Percentiles rank a stretch among this genome's conserved stretches.
phyloP scores from a whole-genome alignment of 1,140 invertebrate species.

The Aricia agestis region DNA sequence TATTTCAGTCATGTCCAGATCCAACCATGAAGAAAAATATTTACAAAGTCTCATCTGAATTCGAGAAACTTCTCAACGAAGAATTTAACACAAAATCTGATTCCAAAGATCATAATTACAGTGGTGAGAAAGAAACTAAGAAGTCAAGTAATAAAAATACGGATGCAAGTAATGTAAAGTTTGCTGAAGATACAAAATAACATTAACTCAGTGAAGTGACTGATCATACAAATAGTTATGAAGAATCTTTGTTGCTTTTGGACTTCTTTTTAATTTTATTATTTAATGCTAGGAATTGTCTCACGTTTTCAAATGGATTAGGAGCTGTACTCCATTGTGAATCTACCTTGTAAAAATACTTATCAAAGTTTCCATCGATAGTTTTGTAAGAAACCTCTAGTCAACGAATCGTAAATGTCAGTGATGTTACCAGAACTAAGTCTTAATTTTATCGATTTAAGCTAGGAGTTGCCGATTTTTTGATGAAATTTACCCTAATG shows the following conservation, averaged over 20 bases:
- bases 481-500: constrained; percentile 40
- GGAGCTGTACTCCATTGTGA: constrained; percentile 8
- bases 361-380: constrained; percentile 33
- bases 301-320: background rate
- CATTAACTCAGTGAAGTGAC: background rate
- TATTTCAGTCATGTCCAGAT: constrained; percentile 64
- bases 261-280: constrained; percentile 42
- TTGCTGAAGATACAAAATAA: constrained; percentile 40
- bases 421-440: constrained; percentile 66
- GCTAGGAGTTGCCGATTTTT: constrained; percentile 67
- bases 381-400: constrained; percentile 53
- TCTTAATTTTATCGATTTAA: constrained; percentile 55
- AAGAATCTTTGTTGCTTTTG: constrained; percentile 26
- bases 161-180: constrained; percentile 36
- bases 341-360: constrained; percentile 35
- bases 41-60: constrained; percentile 61
- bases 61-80: constrained; percentile 63
- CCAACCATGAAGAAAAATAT: constrained; percentile 60
- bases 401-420: constrained; percentile 68
- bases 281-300: constrained; percentile 19
- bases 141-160: constrained; percentile 50
- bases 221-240: background rate
- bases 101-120: constrained; percentile 44
- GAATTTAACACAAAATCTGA: constrained; percentile 61
- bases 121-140: constrained; percentile 28